Percentiles rank a stretch among this genome's conserved stretches.
These are phyloP conservation scores for Bagarius yarrelli DNA, from an alignment of 2,113 vertebrate species.

Conservation along the genomic window DNA sequence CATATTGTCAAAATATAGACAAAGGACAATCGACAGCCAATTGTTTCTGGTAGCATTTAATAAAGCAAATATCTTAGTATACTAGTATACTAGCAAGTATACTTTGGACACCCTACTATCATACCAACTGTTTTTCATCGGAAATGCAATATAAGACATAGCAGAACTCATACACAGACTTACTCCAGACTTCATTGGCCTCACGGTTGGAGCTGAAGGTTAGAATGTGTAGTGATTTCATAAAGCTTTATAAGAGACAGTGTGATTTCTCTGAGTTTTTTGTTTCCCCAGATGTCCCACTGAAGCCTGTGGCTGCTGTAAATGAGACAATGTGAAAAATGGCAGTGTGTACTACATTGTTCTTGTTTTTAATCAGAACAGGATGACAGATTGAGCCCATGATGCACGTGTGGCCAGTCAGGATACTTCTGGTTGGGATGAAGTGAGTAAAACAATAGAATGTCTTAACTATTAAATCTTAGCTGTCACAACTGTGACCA, in stretches of 20 bases:
- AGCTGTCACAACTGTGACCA: too few species aligned
- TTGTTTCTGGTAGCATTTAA: too few species aligned
- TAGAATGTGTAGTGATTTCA: background rate
- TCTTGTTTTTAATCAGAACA: constrained; percentile 17
- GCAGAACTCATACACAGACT: background rate
- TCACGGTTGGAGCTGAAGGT: background rate
- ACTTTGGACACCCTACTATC: too few species aligned
- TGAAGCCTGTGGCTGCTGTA: constrained; percentile 20
- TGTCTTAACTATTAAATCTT: background rate
- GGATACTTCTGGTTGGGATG: background rate
- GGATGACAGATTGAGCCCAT: background rate
- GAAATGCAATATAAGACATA: too few species aligned
- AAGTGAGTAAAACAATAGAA: constrained; percentile 13
- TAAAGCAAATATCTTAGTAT: too few species aligned
- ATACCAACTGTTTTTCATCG: too few species aligned
- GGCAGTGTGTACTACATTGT: background rate
- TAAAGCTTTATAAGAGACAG: background rate
- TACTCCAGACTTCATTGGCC: background rate
- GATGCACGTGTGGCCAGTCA: background rate
- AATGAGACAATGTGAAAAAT: constrained; percentile 12
- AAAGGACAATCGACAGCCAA: too few species aligned
- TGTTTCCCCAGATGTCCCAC: constrained; percentile 10
- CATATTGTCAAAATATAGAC: too few species aligned
- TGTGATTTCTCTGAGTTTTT: background rate
- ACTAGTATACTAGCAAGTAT: too few species aligned